phyloP scores from a whole-genome alignment of 2,888 invertebrate genomes.

The Helleia helle region DNA sequence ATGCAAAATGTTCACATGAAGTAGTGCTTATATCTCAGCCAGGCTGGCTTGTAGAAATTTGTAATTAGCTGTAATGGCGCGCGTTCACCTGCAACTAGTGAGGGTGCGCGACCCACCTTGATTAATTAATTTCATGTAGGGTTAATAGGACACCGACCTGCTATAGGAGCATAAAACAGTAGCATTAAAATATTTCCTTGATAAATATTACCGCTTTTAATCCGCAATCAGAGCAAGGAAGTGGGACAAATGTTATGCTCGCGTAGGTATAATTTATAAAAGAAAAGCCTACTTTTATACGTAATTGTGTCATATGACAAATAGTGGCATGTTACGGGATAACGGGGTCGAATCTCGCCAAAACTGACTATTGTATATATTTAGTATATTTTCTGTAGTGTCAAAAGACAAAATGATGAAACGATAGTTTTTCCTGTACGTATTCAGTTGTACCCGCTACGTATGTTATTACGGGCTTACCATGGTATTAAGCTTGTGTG shows the following conservation, averaged over 20 bases:
- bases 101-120: conserved; percentile 26
- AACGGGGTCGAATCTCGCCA: too few species aligned
- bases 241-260: background rate
- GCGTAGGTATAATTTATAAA: background rate
- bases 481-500: too few species aligned
- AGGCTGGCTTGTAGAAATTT: conserved; percentile 40
- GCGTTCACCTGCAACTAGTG: conserved; percentile 45
- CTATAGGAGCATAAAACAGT: background rate
- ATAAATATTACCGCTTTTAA: background rate
- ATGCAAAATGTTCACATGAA: background rate
- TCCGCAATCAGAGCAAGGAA: background rate
- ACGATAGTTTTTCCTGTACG: too few species aligned
- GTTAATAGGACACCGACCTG: conserved; percentile 20
- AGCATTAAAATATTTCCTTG: background rate
- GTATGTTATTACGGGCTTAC: too few species aligned
- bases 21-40: background rate
- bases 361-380: too few species aligned
- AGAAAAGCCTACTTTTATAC: too few species aligned
- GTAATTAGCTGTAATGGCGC: conserved; percentile 64
- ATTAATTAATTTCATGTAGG: conserved; percentile 28
- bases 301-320: too few species aligned
- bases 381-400: too few species aligned
- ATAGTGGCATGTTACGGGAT: too few species aligned
- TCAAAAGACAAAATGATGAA: too few species aligned
- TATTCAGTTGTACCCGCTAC: too few species aligned